Base-by-base conservation (phyloP, 2,797 vertebrate genomes). In the Alcedo atthis region DNA sequence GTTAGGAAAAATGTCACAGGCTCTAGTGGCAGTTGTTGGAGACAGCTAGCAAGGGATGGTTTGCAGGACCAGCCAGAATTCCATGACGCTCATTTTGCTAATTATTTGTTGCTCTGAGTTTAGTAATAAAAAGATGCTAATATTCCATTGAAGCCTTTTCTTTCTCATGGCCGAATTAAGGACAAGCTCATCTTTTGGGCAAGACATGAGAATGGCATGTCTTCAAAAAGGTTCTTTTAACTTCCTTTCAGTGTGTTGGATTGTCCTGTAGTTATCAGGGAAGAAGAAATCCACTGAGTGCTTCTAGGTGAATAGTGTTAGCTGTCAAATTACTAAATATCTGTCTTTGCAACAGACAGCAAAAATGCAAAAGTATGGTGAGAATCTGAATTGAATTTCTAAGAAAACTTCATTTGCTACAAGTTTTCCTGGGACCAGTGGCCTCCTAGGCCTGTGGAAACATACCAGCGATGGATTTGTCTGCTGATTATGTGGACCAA, bases 1-100 rank as follows among this genome's bases (percentile, higher is more conserved):
- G 92, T 95, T 96, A 94, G 71, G 70, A 92, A 76, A 95, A 88
- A 94, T 85, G 42, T 92, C 80, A 95, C 90, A 93, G 90, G 87
- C 68, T 42, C 73, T 88, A 1, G 1, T 83, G 91, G 88, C 81
- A 49, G 75, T 40, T 81, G 48, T 92, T 94, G 68, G 81, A 94
- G 84, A 88, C 55, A 85, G 51, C 51, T 86, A 86, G 75, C 81
- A 85, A 80, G 80, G 77, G 80, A 49, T 57, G 42, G 37, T 95
- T 89, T 77, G 90, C 53, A 85, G 75, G 89, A 51, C 66, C 61
- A 76, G 88, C 54, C 87, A 77, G 87, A n/a, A 49, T 89, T 70
- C 85, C 62, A 48, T 8, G 84, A 87, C 49, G 37, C 57, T 87
- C 13, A 6, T 73, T 82, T 88, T 78, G 77, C 79, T 81, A 93